phyloP scores from a whole-genome alignment of 92 coral and sea anemone genomes.

The Zoanthus sansibaricus region DNA sequence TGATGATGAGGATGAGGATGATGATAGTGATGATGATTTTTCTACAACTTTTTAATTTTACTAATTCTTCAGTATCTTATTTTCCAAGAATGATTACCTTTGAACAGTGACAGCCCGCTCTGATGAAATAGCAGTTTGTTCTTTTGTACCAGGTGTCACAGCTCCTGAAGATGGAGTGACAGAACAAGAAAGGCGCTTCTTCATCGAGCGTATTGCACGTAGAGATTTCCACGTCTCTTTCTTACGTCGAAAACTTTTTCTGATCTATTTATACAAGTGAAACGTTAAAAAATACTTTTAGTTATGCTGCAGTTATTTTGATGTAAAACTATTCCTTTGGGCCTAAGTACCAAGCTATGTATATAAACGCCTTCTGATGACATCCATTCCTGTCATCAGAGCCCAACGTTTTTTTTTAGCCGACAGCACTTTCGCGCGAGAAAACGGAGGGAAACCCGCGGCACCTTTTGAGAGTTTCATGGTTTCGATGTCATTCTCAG shows the following conservation, averaged over 20 bases:
- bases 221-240: slow-evolving; percentile 82
- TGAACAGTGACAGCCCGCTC: slow-evolving; percentile 69
- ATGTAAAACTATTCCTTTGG: no score
- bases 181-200: slow-evolving; percentile 62
- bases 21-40: background rate
- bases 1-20: background rate
- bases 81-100: slow-evolving; percentile 1
- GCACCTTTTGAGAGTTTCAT: no score
- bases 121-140: slow-evolving; percentile 53
- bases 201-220: slow-evolving; percentile 67
- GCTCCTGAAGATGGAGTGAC: slow-evolving; percentile 54
- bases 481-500: no score
- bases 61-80: background rate
- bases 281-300: no score
- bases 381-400: no score
- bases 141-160: slow-evolving; percentile 61
- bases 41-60: no score
- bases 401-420: no score
- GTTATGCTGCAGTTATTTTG: no score
- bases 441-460: no score
- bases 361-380: no score
- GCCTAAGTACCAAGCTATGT: no score
- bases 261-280: slow-evolving; percentile 52
- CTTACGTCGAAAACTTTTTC: slow-evolving; percentile 79
- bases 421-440: no score